These are phyloP conservation scores for Cyprinella venusta DNA, from an alignment of 2,797 vertebrate species.

Conservation along the genomic window DNA sequence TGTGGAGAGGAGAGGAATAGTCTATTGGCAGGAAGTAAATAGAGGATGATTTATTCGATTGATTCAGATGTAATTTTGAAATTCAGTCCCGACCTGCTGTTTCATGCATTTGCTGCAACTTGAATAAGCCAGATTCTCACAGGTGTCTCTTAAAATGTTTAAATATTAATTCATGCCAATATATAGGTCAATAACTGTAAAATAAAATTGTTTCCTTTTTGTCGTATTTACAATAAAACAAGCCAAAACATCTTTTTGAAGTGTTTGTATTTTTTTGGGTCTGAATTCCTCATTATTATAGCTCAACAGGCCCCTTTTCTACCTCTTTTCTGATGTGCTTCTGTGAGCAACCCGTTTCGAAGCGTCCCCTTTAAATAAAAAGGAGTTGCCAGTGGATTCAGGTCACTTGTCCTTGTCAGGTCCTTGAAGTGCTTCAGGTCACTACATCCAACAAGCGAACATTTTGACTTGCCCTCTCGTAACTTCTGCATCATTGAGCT, in stretches of 20 bases:
- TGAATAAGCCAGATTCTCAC: conserved; percentile 61
- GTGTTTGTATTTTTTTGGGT: neutral
- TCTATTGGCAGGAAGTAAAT: conserved; percentile 35
- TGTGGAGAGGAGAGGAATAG: conserved; percentile 50
- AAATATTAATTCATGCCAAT: conserved; percentile 66
- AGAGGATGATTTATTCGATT: conserved; percentile 35
- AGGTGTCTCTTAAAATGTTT: conserved; percentile 61
- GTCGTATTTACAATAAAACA: conserved; percentile 71
- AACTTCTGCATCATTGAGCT: too few relatives aligned
- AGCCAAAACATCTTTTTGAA: conserved; percentile 55
- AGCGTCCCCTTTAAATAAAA: too few relatives aligned
- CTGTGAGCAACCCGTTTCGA: too few relatives aligned
- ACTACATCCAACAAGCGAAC: too few relatives aligned
- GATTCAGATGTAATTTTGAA: conserved; percentile 37
- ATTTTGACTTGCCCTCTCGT: too few relatives aligned
- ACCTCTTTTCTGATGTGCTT: too few relatives aligned
- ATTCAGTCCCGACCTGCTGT: conserved; percentile 60
- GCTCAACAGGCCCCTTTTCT: too few relatives aligned
- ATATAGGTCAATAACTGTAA: conserved; percentile 69
- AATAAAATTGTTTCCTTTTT: conserved; percentile 70
- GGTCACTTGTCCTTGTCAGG: too few relatives aligned
- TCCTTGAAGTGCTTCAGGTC: too few relatives aligned
- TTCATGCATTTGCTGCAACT: conserved; percentile 61
- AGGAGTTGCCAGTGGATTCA: too few relatives aligned
- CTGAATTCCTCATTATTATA: too few relatives aligned